phyloP scores from a whole-genome alignment of 1,140 invertebrate species.

The Choristoneura fumiferana region DNA sequence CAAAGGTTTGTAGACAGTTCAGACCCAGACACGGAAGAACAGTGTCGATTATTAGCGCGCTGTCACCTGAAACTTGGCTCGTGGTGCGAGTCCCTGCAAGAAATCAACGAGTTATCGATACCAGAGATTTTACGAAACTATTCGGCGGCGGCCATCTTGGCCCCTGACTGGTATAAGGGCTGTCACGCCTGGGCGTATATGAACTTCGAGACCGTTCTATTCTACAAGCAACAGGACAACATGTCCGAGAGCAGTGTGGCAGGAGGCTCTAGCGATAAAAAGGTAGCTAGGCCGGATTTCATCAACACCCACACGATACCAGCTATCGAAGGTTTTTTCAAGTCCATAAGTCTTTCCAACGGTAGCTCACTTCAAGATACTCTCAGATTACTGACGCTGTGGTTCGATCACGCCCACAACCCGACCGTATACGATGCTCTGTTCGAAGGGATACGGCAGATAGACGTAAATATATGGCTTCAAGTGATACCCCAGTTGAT shows the following conservation, averaged over 20 bases:
- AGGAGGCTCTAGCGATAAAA: constrained; percentile 54
- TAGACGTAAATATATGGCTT: constrained; percentile 98
- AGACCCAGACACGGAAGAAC: constrained; percentile 81
- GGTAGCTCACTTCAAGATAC: constrained; percentile 98
- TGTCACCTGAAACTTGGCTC: constrained; percentile 95
- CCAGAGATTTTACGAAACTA: constrained; percentile 92
- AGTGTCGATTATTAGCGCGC: constrained; percentile 86
- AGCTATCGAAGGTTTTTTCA: constrained; percentile 98
- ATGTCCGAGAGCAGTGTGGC: constrained; percentile 51
- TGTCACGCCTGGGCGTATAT: constrained; percentile 99
- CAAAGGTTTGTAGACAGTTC: constrained; percentile 87
- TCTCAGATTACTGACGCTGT: constrained; percentile 92
- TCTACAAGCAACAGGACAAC: constrained; percentile 87
- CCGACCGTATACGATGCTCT: constrained; percentile 96
- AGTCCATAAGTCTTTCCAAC: constrained; percentile 94
- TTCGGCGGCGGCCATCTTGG: constrained; percentile 91
- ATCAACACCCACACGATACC: constrained; percentile 93
- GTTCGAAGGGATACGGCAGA: constrained; percentile 92
- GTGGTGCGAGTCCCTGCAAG: constrained; percentile 92
- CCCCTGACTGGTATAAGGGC: constrained; percentile 95
- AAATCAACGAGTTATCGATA: constrained; percentile 89
- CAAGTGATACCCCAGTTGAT: constrained; percentile 99
- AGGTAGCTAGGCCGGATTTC: constrained; percentile 73
- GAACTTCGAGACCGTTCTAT: constrained; percentile 97
- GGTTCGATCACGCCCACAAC: constrained; percentile 97